phyloP scores from a whole-genome alignment of 2,888 invertebrate genomes.

The Tuta absoluta region DNA sequence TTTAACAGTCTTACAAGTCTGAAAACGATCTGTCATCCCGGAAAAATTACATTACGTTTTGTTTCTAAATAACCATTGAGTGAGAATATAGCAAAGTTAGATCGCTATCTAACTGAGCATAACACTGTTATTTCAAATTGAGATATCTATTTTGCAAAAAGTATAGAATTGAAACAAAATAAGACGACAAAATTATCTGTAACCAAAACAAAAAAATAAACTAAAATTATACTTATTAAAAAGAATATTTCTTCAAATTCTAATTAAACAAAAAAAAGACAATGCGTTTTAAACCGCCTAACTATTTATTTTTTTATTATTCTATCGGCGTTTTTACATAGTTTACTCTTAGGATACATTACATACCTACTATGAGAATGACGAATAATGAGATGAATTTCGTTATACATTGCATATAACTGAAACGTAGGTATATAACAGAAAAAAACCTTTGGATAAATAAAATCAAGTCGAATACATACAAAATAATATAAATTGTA shows the following conservation, averaged over 20 bases:
- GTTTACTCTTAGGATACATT: slow-evolving; percentile 20
- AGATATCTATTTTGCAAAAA: background rate
- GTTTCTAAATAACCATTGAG: background rate
- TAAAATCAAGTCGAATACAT: slow-evolving; percentile 29
- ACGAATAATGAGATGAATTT: slow-evolving; percentile 12
- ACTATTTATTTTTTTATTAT: slow-evolving; percentile 34
- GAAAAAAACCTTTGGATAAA: slow-evolving; percentile 30
- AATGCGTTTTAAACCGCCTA: slow-evolving; percentile 46
- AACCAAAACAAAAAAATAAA: background rate
- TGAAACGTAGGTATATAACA: background rate
- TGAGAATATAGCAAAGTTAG: background rate
- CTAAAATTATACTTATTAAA: background rate
- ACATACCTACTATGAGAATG: background rate
- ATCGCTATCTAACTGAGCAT: background rate
- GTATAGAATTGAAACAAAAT: background rate
- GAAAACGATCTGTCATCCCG: background rate
- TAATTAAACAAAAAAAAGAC: slow-evolving; percentile 39
- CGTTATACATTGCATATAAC: slow-evolving; percentile 24
- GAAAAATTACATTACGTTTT: background rate
- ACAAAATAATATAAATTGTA: background rate
- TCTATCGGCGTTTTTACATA: slow-evolving; percentile 27
- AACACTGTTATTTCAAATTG: background rate
- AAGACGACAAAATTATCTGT: background rate
- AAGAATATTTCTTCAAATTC: background rate
- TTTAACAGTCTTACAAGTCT: background rate